Percentiles rank a stretch among this genome's conserved stretches.
Conservation (phyloP, 2,888 invertebrate genomes). For the Subacronicta megacephala region DNA sequence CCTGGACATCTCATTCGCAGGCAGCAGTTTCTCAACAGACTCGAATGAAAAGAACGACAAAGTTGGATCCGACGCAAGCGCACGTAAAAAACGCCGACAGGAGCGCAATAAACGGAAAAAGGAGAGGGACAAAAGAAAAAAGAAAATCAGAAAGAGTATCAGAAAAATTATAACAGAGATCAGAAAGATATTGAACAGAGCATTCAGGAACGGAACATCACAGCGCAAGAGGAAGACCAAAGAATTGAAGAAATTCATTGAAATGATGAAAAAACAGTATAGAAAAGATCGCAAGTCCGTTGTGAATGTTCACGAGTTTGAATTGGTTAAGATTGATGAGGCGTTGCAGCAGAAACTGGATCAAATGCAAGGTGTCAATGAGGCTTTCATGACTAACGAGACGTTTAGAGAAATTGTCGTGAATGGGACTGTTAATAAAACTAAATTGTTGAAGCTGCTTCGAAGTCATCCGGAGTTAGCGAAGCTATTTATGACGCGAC, state of each 20-base stretch:
- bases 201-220: conserved; percentile 71
- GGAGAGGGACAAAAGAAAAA: conserved; percentile 62
- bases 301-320: conserved; percentile 71
- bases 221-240: conserved; percentile 74
- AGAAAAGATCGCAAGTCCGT: conserved; percentile 73
- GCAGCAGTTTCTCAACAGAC: conserved; percentile 69
- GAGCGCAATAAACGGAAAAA: conserved; percentile 26
- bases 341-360: conserved; percentile 62
- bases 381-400: conserved; percentile 66
- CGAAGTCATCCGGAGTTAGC: conserved; percentile 74
- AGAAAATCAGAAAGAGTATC: conserved; percentile 72
- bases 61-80: conserved; percentile 55
- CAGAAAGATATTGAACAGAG: conserved; percentile 69
- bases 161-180: conserved; percentile 72
- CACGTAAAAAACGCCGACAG: background rate
- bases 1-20: conserved; percentile 77
- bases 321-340: conserved; percentile 71
- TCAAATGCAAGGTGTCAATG: conserved; percentile 67
- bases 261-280: conserved; percentile 74
- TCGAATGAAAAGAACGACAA: conserved; percentile 65
- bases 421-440: conserved; percentile 69
- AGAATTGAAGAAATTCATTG: conserved; percentile 76
- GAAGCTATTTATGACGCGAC: conserved; percentile 36
- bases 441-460: conserved; percentile 65
- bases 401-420: conserved; percentile 76